These are phyloP conservation scores for Phania funesta DNA, from an alignment of 2,888 invertebrate species.

Conservation along the genomic window DNA sequence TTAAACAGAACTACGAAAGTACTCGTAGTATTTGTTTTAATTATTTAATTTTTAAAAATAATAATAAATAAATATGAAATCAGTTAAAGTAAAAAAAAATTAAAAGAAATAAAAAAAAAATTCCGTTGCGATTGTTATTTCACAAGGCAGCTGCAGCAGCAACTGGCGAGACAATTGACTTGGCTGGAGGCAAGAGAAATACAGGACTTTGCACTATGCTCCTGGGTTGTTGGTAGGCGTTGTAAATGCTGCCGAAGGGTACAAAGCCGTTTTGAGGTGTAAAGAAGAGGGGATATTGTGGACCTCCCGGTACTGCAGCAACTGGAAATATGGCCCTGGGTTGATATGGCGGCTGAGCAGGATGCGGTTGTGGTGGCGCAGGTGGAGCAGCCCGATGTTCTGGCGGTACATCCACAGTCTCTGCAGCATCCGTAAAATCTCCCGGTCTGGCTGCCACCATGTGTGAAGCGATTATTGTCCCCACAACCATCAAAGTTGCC, in stretches of 20 bases:
- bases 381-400: conserved; percentile 70
- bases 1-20: no score
- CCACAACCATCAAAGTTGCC: conserved; percentile 71
- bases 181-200: conserved; percentile 56
- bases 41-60: conserved; percentile 10
- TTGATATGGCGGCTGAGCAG: conserved; percentile 55
- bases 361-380: conserved; percentile 52
- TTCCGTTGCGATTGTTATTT: not conserved
- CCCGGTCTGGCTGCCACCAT: conserved; percentile 61
- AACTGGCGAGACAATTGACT: conserved; percentile 42
- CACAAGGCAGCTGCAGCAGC: conserved; percentile 22
- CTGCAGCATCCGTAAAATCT: conserved; percentile 71
- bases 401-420: conserved; percentile 71
- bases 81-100: not conserved
- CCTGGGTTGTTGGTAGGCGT: conserved; percentile 68
- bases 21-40: not conserved
- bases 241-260: conserved; percentile 75
- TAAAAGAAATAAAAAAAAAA: conserved; percentile 9
- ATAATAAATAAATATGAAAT: conserved; percentile 5
- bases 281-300: conserved; percentile 71
- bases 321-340: conserved; percentile 62
- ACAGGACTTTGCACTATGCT: conserved; percentile 67
- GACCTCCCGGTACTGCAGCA: conserved; percentile 68
- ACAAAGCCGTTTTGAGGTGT: conserved; percentile 81
- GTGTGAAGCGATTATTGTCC: not conserved